Evolutionary conservation across 35 echinoderm and acorn worm species (phyloP), one percentile per base, ranked within the genome.

Genomic region (Apostichopus parvimensis): DNA sequence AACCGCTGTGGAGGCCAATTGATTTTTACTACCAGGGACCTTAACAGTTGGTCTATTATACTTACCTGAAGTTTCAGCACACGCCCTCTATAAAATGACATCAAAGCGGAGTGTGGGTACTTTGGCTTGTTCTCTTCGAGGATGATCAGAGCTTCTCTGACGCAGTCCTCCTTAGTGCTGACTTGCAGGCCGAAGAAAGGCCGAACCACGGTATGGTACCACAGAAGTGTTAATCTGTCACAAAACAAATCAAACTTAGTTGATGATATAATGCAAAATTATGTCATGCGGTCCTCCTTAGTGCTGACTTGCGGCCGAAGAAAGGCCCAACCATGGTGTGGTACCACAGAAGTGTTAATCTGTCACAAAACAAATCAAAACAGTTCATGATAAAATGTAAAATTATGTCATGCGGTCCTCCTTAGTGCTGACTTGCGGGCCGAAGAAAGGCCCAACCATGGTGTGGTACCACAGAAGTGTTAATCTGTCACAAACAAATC

Each of bases 121-220:
- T 94, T 92, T 14, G 93, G 86, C 78, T 99, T 87, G 13, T 94
- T 96, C 75, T 94, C 97, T 55, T 94, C 93, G 5, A 99, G 78
- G 60, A 99, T 96, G 20, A 54, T 70, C 6, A 75, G 80, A 23
- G 95, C 97, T 79, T 96, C 97, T 57, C 89, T 83, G 81, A 99
- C 87, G 56, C 97, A 95, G 20, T 93, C 88, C 21, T 93, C 88
- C 5, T 87, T 96, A 77, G 91, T 94, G n/a, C 79, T 90, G 73
- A 83, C 92, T 71, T 96, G 95, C 5, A 98, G 82, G 55, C 95
- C 97, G 78, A 99, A 99, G 92, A 99, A 99, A 21, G 97, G 97
- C 80, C 97, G 91, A 66, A 96, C 97, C 0, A 99, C 97, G 3
- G 97, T 99, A 66, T 99, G 97, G 73, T 99, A 99, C 97, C 97